These are phyloP conservation scores for Calliphora vomitoria DNA, from an alignment of 2,888 invertebrate species.

Conservation along the genomic window DNA sequence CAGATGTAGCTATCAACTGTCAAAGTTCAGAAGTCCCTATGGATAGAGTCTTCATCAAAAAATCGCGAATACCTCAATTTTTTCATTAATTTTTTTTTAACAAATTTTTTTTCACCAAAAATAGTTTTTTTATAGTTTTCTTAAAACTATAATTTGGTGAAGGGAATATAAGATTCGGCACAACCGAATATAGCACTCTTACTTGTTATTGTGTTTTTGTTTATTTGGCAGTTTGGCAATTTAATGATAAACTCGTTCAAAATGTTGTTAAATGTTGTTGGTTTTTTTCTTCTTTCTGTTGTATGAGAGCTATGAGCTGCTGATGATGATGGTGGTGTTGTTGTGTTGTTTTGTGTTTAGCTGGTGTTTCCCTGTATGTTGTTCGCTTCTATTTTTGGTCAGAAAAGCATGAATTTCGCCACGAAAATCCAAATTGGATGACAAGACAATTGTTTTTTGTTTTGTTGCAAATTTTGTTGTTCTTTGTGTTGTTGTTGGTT, in stretches of 20 bases:
- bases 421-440: slow-evolving; percentile 72
- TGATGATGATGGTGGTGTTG: background rate
- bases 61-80: no score
- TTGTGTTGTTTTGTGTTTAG: slow-evolving; percentile 22
- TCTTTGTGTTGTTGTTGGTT: slow-evolving; percentile 11
- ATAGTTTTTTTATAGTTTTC: no score
- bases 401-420: slow-evolving; percentile 71
- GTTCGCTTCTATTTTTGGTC: slow-evolving; percentile 66
- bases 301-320: background rate
- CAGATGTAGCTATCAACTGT: no score
- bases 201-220: slow-evolving; percentile 13
- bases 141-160: no score
- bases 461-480: slow-evolving; percentile 17
- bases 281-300: slow-evolving; percentile 37
- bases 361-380: slow-evolving; percentile 55
- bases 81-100: no score
- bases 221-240: slow-evolving; percentile 59
- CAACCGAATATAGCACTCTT: no score
- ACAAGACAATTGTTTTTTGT: slow-evolving; percentile 69
- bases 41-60: no score
- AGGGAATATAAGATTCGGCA: no score
- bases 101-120: no score
- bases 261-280: slow-evolving; percentile 70
- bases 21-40: no score
- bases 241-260: slow-evolving; percentile 74